These are phyloP conservation scores for Ianthella basta DNA, from an alignment of 37 sponge, comb jelly and placozoan genomes.

Conservation along the genomic window DNA sequence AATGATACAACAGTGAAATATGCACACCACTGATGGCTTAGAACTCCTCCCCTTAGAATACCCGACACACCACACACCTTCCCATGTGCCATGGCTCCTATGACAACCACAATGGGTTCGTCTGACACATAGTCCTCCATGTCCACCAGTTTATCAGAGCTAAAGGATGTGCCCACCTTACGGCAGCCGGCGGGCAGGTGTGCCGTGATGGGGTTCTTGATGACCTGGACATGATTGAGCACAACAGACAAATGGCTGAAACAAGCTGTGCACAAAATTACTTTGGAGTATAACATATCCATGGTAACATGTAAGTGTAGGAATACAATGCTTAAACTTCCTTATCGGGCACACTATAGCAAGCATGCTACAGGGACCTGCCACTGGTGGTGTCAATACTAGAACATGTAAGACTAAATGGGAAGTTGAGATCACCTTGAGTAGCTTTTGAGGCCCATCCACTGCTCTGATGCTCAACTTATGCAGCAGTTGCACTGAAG, in stretches of 20 bases:
- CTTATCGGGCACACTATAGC: too few relatives aligned
- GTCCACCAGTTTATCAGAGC: constrained; percentile 84
- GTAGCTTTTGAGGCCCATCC: constrained; percentile 95
- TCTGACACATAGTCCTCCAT: constrained; percentile 74
- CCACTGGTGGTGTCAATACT: too few relatives aligned
- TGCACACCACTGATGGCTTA: too few relatives aligned
- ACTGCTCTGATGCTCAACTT: constrained; percentile 95
- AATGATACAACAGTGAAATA: too few relatives aligned
- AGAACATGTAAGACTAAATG: too few relatives aligned
- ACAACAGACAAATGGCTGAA: background rate
- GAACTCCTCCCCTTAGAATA: background rate
- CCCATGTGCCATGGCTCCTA: constrained; percentile 99
- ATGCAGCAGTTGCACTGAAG: constrained; percentile 93
- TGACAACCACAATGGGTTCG: constrained; percentile 92
- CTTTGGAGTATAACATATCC: too few relatives aligned
- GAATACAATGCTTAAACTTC: too few relatives aligned
- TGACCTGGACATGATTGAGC: constrained; percentile 63
- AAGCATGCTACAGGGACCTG: too few relatives aligned
- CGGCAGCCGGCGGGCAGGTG: constrained; percentile 93
- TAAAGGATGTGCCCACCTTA: constrained; percentile 90
- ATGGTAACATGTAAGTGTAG: too few relatives aligned
- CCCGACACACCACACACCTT: constrained; percentile 45
- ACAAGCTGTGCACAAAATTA: background rate
- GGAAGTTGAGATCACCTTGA: constrained; percentile 76
- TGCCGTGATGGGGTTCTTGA: constrained; percentile 96